These are phyloP conservation scores for Prunella fulvescens DNA, from an alignment of 2,113 vertebrate species.

Conservation along the genomic window DNA sequence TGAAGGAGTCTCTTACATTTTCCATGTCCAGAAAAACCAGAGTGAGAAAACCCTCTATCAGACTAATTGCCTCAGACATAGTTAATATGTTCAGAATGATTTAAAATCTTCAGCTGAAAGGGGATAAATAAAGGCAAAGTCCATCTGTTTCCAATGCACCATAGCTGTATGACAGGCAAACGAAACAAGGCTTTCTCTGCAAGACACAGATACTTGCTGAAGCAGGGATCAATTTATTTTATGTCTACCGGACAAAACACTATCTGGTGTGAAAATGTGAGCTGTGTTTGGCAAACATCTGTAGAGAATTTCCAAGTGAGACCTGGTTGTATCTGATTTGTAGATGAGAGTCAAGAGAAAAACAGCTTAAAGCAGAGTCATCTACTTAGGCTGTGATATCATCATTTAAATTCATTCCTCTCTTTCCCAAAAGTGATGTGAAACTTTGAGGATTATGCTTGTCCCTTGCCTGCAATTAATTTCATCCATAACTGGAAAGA, in stretches of 20 bases:
- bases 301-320: neutral
- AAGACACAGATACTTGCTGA: neutral
- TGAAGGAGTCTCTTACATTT: neutral
- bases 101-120: neutral
- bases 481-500: neutral
- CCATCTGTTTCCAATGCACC: neutral
- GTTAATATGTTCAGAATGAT: neutral
- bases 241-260: neutral
- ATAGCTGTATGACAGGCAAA: neutral
- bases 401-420: neutral
- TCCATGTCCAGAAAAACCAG: neutral
- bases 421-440: neutral
- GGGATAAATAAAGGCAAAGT: neutral
- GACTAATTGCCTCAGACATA: neutral
- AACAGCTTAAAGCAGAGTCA: neutral
- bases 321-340: neutral
- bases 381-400: neutral
- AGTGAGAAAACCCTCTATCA: neutral
- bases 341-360: neutral
- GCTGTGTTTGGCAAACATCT: neutral
- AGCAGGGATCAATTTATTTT: neutral
- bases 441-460: neutral
- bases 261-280: neutral
- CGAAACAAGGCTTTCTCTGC: neutral
- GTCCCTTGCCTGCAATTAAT: neutral